phyloP scores from a whole-genome alignment of 92 coral and sea anemone genomes.

The Porites rus region DNA sequence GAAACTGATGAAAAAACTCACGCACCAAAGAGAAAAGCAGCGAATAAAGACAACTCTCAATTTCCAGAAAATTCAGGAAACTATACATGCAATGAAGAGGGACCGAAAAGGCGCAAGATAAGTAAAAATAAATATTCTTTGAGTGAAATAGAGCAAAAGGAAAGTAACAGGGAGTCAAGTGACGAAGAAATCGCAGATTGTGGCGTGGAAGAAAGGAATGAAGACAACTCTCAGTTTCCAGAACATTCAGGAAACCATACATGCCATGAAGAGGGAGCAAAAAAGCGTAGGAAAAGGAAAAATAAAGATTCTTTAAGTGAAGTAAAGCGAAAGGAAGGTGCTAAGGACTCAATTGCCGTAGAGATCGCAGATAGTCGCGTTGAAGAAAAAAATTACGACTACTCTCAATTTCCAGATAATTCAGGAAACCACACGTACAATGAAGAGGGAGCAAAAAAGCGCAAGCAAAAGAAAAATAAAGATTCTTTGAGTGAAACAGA shows the following conservation, averaged over 20 bases:
- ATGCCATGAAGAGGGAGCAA: background rate
- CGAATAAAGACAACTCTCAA: background rate
- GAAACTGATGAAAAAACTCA: background rate
- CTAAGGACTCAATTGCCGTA: background rate
- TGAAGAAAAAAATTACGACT: background rate
- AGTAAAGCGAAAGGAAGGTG: background rate
- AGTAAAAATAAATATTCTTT: background rate
- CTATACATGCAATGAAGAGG: background rate
- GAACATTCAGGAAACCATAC: background rate
- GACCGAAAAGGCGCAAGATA: background rate
- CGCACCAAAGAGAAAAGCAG: background rate
- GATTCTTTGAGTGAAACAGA: background rate
- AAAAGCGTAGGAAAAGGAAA: background rate
- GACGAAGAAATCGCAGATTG: background rate
- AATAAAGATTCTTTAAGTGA: background rate
- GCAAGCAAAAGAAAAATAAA: background rate
- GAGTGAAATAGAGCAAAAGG: background rate
- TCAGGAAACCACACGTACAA: background rate
- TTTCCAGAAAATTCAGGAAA: background rate
- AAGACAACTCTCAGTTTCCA: background rate
- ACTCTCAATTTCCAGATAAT: no score
- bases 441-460: background rate
- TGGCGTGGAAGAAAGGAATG: background rate
- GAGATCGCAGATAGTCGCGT: background rate
- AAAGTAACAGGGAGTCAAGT: background rate